Evolutionary conservation across 53 echinoderm and acorn worm species (phyloP).

Genomic region (Paracentrotus lividus): DNA sequence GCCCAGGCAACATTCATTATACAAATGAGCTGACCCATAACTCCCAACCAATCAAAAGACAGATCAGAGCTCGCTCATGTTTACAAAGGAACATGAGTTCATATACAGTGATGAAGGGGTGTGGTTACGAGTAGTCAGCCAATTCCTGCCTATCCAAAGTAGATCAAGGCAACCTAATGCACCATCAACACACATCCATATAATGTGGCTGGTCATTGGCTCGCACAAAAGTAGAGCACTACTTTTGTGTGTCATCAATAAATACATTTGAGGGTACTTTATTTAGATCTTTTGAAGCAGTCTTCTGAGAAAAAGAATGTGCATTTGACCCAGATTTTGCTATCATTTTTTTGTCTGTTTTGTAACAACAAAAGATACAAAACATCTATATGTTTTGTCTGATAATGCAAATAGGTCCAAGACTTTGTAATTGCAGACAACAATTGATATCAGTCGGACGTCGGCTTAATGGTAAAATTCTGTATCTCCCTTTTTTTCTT

Average conservation of each 20-base stretch:
- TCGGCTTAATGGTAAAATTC: background rate
- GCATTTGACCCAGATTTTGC: background rate
- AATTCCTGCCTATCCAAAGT: constrained; percentile 58
- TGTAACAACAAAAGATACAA: too few relatives aligned
- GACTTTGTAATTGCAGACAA: background rate
- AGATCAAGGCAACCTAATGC: constrained; percentile 61
- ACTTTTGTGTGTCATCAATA: constrained; percentile 9
- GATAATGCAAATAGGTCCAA: background rate
- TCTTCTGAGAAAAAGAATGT: too few relatives aligned
- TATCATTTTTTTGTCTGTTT: too few relatives aligned
- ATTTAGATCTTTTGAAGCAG: background rate
- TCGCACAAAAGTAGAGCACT: constrained; percentile 54
- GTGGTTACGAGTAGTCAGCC: constrained; percentile 23
- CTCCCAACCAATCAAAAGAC: constrained; percentile 51
- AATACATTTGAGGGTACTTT: background rate
- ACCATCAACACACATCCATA: constrained; percentile 14
- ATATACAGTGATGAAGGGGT: constrained; percentile 23
- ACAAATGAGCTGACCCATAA: constrained; percentile 62
- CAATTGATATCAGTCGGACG: background rate
- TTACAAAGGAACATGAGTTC: constrained; percentile 57
- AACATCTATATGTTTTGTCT: background rate
- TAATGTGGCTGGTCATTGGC: constrained; percentile 46
- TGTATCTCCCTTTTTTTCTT: background rate
- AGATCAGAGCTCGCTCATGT: constrained; percentile 25
- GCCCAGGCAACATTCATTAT: constrained; percentile 65